Base-by-base conservation (phyloP, 2,113 vertebrate genomes). In the Oryzias curvinotus region DNA sequence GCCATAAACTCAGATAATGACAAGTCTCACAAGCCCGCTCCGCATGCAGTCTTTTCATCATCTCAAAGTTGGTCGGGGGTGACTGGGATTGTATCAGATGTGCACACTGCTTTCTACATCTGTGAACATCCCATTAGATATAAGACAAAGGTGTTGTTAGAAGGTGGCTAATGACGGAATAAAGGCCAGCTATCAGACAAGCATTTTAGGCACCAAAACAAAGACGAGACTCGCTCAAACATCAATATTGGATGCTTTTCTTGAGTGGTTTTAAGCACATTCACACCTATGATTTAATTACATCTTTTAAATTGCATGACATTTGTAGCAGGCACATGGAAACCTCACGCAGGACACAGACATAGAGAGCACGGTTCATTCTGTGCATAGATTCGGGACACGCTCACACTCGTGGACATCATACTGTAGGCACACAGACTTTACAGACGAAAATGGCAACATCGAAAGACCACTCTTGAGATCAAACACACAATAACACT, bases 141-240 rank as follows among this genome's bases (percentile, higher is more conserved):
- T 48, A 65, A 65, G 19, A 75, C 55, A 83, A 84, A 77, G 62
- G 73, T 79, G 78, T 68, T 59, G 46, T 65, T 58, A 77, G 49
- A 65, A 73, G 65, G 74, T 62, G 26, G 50, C 68, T 72, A 60
- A 57, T 46, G 49, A 76, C 55, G 73, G 52, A 75, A 60, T 48
- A 78, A 56, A 80, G 59, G 51, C 61, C 52, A 46, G 71, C 73
- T 63, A 77, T 67, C 65, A 52, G 68, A 54, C 67, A 58, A 41
- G 80, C 26, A 53, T 71, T 80, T 63, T 65, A 86, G 82, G 83
- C 87, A 86, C 80, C 84, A 80, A 84, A 86, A 75, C 62, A 83
- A 87, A 80, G 56, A 86, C 65, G 57, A 50, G 42, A 80, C 28
- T 68, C 65, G 68, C 68, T 74, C 52, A 50, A 75, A 78, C 57